phyloP scores from a whole-genome alignment of 2,888 invertebrate genomes.

The Ctenicera cuprea region DNA sequence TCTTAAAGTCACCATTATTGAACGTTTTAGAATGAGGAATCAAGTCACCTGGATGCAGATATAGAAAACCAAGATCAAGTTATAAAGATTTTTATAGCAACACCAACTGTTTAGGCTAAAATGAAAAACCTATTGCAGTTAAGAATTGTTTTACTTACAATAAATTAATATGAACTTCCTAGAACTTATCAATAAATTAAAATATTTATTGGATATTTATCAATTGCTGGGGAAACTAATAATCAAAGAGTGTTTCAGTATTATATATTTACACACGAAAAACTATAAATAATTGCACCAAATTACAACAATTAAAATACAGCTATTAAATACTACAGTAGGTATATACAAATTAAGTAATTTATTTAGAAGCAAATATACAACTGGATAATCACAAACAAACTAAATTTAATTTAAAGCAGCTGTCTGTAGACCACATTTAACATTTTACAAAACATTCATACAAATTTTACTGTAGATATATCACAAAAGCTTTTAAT shows the following conservation, averaged over 20 bases:
- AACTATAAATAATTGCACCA: conserved; percentile 49
- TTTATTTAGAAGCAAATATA: conserved; percentile 28
- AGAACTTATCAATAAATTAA: too few species aligned
- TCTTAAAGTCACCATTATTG: too few species aligned
- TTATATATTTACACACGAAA: conserved; percentile 46
- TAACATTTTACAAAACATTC: conserved; percentile 46
- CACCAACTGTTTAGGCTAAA: too few species aligned
- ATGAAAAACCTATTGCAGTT: too few species aligned
- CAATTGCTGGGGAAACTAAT: too few species aligned
- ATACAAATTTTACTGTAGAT: conserved; percentile 49
- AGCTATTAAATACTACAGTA: conserved; percentile 41
- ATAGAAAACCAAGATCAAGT: too few species aligned
- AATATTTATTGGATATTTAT: too few species aligned
- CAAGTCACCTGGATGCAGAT: too few species aligned
- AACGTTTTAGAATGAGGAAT: too few species aligned
- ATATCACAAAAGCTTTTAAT: conserved; percentile 53
- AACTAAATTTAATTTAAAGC: conserved; percentile 29
- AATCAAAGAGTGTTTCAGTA: not conserved
- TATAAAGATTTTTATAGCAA: too few species aligned
- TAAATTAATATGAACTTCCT: too few species aligned
- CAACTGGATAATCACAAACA: conserved; percentile 30
- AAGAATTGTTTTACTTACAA: too few species aligned
- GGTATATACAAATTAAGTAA: conserved; percentile 35
- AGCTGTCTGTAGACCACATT: conserved; percentile 32
- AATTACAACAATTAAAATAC: conserved; percentile 37